Percentiles rank a stretch among this genome's conserved stretches.
These are phyloP conservation scores for Chymomyza procnemis DNA, from an alignment of 2,888 invertebrate species.

Conservation along the genomic window DNA sequence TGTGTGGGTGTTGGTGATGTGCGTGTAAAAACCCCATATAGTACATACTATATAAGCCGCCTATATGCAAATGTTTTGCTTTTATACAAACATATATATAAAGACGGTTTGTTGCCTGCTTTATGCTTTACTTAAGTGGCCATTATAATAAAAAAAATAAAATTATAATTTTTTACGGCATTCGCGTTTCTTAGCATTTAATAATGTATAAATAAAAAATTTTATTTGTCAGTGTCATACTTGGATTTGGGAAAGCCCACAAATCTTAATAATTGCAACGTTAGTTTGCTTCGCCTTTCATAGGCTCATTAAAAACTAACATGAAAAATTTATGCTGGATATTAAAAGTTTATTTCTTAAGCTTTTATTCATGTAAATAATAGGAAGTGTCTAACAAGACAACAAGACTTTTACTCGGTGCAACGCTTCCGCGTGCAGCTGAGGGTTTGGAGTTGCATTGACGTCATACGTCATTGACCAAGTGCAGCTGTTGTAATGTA, in stretches of 20 bases:
- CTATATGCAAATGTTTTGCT: slow-evolving; percentile 24
- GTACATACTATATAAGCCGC: slow-evolving; percentile 3
- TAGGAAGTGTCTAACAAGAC: too few relatives aligned
- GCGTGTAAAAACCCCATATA: slow-evolving; percentile 53
- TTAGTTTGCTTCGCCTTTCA: slow-evolving; percentile 8
- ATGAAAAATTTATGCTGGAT: background rate
- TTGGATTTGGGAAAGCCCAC: slow-evolving; percentile 26
- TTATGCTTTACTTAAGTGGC: slow-evolving; percentile 29
- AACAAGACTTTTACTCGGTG: slow-evolving; percentile 6
- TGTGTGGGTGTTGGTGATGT: slow-evolving; percentile 20
- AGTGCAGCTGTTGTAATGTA: slow-evolving; percentile 38
- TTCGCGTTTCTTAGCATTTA: slow-evolving; percentile 25
- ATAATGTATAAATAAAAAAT: background rate
- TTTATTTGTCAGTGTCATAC: slow-evolving; percentile 13
- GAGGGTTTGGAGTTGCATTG: slow-evolving; percentile 41
- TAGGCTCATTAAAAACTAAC: background rate
- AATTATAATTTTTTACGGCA: slow-evolving; percentile 6
- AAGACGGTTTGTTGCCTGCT: slow-evolving; percentile 1
- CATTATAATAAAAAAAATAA: slow-evolving; percentile 26
- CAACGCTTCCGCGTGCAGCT: slow-evolving; percentile 44
- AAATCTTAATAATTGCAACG: slow-evolving; percentile 6
- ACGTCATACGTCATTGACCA: slow-evolving; percentile 48
- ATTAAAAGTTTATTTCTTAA: background rate
- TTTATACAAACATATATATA: slow-evolving; percentile 15
- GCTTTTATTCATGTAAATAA: too few relatives aligned